phyloP scores from a whole-genome alignment of 1,140 invertebrate species.

The Helicoverpa zea region DNA sequence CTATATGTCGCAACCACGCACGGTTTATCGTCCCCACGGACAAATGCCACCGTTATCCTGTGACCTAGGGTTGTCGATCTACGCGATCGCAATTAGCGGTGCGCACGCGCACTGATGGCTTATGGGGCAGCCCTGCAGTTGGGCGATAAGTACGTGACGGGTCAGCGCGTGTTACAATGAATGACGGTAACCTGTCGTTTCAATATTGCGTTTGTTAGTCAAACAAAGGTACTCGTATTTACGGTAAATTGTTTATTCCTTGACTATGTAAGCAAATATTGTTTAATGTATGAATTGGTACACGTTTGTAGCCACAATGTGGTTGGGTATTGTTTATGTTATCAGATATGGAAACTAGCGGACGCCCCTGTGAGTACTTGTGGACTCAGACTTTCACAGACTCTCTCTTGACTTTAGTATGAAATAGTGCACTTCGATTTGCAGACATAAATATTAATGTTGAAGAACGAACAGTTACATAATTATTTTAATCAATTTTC shows the following conservation, averaged over 20 bases:
- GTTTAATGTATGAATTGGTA: conserved; percentile 8
- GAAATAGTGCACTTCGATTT: neutral
- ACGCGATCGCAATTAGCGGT: conserved; percentile 65
- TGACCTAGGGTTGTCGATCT: conserved; percentile 58
- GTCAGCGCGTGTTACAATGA: conserved; percentile 48
- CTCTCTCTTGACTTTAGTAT: conserved; percentile 17
- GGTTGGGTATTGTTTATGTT: conserved; percentile 25
- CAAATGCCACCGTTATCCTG: conserved; percentile 57
- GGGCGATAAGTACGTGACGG: conserved; percentile 65
- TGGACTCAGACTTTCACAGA: neutral
- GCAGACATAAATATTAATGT: neutral
- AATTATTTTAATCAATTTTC: neutral
- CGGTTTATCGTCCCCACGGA: conserved; percentile 33
- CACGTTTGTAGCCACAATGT: neutral
- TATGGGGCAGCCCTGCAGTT: conserved; percentile 52
- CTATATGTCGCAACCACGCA: conserved; percentile 10
- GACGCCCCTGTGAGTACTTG: conserved; percentile 1
- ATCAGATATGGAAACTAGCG: conserved; percentile 27
- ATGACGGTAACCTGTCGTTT: conserved; percentile 30
- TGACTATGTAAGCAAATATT: neutral
- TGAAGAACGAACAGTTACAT: neutral
- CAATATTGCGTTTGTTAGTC: conserved; percentile 9
- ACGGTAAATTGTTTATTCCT: conserved; percentile 10
- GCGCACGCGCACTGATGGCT: conserved; percentile 62
- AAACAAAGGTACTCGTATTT: conserved; percentile 20